Conservation (phyloP, 2,888 invertebrate genomes). For the Melipona beecheii region DNA sequence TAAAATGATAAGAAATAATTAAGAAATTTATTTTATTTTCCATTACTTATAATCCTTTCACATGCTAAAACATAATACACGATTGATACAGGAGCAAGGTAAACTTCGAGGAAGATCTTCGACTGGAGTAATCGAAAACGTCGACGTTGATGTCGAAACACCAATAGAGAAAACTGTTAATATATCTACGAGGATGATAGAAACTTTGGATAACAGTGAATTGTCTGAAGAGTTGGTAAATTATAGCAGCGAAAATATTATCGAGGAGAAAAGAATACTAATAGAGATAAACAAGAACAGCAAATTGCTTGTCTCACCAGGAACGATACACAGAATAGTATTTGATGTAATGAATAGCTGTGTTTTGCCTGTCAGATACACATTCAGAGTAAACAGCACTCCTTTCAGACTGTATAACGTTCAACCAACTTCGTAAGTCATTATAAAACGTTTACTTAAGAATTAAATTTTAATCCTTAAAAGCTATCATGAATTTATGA, state of each 20-base stretch:
- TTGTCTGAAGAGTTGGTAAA: conserved; percentile 67
- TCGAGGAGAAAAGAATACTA: conserved; percentile 43
- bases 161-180: not conserved
- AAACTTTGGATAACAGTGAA: conserved; percentile 55
- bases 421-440: conserved; percentile 85
- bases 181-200: conserved; percentile 35
- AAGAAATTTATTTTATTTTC: not conserved
- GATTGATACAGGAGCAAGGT: conserved; percentile 16
- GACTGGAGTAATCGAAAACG: conserved; percentile 27
- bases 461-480: too few relatives aligned
- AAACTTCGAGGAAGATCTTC: conserved; percentile 47
- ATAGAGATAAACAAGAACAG: conserved; percentile 77
- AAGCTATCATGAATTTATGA: too few relatives aligned
- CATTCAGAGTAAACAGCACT: conserved; percentile 87
- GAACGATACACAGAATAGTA: conserved; percentile 83
- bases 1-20: too few relatives aligned
- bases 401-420: conserved; percentile 86
- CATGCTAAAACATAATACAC: not conserved
- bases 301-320: conserved; percentile 76
- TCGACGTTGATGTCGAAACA: conserved; percentile 30
- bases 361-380: conserved; percentile 86
- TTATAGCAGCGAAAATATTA: conserved; percentile 49
- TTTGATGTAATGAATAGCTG: conserved; percentile 90
- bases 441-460: too few relatives aligned
- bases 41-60: not conserved